Percentiles rank a stretch among this genome's conserved stretches.
Evolutionary conservation across 2,797 vertebrate genomes (phyloP).

Genomic region (Sebastes matsubarae): DNA sequence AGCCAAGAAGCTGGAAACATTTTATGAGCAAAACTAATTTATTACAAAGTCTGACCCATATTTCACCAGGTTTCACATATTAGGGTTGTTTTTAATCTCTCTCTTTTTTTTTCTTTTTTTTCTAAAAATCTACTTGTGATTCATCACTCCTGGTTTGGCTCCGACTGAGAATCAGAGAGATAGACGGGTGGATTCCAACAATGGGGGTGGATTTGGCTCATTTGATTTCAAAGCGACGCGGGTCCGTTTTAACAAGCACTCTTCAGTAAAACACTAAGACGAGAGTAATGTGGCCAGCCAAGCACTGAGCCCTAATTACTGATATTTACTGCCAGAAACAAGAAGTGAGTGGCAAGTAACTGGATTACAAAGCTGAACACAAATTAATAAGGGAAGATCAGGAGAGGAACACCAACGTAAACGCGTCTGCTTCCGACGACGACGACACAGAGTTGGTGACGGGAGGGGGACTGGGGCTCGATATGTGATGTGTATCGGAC

Average conservation of each 20-base stretch:
- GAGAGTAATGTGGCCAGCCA: slow-evolving; percentile 47
- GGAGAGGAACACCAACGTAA: slow-evolving; percentile 13
- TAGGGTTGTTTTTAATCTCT: background rate
- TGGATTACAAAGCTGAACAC: slow-evolving; percentile 56
- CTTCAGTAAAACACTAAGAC: slow-evolving; percentile 45
- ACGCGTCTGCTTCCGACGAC: background rate
- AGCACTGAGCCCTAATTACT: slow-evolving; percentile 59
- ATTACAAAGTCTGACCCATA: background rate
- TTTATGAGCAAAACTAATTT: slow-evolving; percentile 9
- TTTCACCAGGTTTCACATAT: slow-evolving; percentile 19
- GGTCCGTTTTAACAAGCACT: slow-evolving; percentile 68
- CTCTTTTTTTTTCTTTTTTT: background rate
- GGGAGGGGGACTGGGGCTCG: too few relatives aligned
- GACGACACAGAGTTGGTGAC: background rate
- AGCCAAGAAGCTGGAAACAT: slow-evolving; percentile 5
- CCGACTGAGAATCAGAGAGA: background rate
- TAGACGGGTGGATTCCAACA: slow-evolving; percentile 34
- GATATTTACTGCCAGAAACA: slow-evolving; percentile 59
- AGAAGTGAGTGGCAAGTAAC: slow-evolving; percentile 63
- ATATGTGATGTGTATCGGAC: background rate
- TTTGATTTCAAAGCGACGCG: slow-evolving; percentile 56
- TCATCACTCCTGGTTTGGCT: slow-evolving; percentile 12
- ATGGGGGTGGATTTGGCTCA: slow-evolving; percentile 54
- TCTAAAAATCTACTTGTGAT: background rate
- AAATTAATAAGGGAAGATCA: slow-evolving; percentile 56